phyloP scores from a whole-genome alignment of 2,113 vertebrate genomes.

The Phycodurus eques region DNA sequence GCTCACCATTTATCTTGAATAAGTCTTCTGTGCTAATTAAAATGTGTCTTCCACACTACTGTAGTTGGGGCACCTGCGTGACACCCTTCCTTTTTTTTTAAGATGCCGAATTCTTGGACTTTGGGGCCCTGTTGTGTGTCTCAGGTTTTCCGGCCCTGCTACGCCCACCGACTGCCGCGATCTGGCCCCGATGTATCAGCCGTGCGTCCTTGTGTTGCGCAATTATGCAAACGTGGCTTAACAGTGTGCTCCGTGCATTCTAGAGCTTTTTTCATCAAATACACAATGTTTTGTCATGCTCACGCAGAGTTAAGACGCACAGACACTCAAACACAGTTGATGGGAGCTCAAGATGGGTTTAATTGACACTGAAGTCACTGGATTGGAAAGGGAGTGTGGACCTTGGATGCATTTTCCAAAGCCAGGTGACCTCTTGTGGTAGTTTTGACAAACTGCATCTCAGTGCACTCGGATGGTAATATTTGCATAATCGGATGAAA shows the following conservation, averaged over 20 bases:
- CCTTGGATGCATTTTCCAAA: conserved; percentile 34
- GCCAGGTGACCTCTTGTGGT: conserved; percentile 55
- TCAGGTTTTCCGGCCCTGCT: conserved; percentile 23
- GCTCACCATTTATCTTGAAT: neutral
- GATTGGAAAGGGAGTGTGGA: conserved; percentile 44
- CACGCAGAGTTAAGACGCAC: conserved; percentile 11
- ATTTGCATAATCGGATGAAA: neutral
- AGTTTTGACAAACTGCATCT: neutral
- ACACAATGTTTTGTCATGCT: conserved; percentile 12
- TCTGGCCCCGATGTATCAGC: conserved; percentile 22
- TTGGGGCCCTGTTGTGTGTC: conserved; percentile 31
- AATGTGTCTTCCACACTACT: neutral
- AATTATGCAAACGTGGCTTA: conserved; percentile 1
- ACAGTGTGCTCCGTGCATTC: conserved; percentile 2
- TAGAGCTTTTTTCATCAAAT: conserved; percentile 9
- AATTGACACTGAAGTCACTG: conserved; percentile 47
- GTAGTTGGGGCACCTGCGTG: neutral
- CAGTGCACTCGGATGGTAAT: too few relatives aligned
- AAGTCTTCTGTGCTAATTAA: neutral
- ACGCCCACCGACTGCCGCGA: conserved; percentile 7
- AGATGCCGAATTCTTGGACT: conserved; percentile 20
- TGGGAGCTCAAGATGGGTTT: conserved; percentile 33
- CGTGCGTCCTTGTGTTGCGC: conserved; percentile 18
- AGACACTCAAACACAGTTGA: conserved; percentile 15
- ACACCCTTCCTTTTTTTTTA: conserved; percentile 1